Evolutionary conservation across 1,140 invertebrate genomes (phyloP).

Genomic region (Tetragonula clypearis): DNA sequence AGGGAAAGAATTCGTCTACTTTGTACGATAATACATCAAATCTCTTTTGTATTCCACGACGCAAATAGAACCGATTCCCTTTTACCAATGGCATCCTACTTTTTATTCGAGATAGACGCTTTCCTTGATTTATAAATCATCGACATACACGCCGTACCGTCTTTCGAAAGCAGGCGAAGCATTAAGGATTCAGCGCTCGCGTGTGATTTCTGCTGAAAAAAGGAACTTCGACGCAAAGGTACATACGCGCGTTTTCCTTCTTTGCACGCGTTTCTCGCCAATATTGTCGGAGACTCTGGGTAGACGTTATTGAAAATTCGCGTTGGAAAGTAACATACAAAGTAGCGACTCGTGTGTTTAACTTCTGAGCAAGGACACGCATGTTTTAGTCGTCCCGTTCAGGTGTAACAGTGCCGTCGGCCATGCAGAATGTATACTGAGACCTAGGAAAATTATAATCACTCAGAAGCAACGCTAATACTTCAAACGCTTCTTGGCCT

Average conservation of each 20-base stretch:
- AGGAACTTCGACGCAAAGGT: background rate
- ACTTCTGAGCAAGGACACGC: slow-evolving; percentile 45
- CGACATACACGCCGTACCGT: background rate
- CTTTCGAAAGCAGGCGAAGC: background rate
- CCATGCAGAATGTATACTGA: slow-evolving; percentile 66
- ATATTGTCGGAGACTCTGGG: slow-evolving; percentile 18
- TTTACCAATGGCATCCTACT: background rate
- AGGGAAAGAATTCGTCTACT: background rate
- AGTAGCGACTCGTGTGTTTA: slow-evolving; percentile 50
- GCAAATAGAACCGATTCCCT: slow-evolving; percentile 1
- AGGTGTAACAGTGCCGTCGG: slow-evolving; percentile 70
- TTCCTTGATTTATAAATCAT: slow-evolving; percentile 2
- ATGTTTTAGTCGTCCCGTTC: slow-evolving; percentile 57
- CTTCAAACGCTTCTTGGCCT: slow-evolving; percentile 29
- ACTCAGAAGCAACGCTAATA: slow-evolving; percentile 49
- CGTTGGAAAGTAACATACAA: slow-evolving; percentile 8
- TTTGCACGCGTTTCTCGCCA: slow-evolving; percentile 32
- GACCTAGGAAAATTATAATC: slow-evolving; percentile 46
- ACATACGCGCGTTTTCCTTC: background rate
- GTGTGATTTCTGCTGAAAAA: background rate
- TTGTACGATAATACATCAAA: slow-evolving; percentile 1
- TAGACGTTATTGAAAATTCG: slow-evolving; percentile 63
- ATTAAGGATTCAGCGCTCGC: slow-evolving; percentile 13
- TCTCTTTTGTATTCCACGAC: background rate
- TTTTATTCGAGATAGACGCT: background rate